Percentiles rank a stretch among this genome's conserved stretches.
Conservation (phyloP, 2,888 invertebrate genomes). For the Drosophila yooni region DNA sequence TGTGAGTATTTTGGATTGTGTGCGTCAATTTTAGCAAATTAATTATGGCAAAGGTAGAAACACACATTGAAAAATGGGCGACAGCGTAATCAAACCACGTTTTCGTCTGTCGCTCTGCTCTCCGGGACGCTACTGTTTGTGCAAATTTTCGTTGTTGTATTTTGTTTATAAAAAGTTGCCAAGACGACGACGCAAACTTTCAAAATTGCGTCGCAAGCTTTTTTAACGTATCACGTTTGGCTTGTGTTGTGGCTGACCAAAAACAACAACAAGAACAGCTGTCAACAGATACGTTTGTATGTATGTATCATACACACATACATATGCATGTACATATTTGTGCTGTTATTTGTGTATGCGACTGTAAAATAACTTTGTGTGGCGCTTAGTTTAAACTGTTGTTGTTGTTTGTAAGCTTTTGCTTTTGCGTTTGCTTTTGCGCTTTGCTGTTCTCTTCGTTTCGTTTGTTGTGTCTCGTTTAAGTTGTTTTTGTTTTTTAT, state of each 20-base stretch:
- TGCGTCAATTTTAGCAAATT: constrained; percentile 63
- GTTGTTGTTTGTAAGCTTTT: constrained; percentile 29
- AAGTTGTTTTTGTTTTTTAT: constrained; percentile 19
- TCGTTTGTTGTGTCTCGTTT: constrained; percentile 54
- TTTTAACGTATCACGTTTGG: constrained; percentile 26
- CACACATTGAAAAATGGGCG: constrained; percentile 1
- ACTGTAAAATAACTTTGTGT: constrained; percentile 44
- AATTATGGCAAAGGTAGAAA: constrained; percentile 55
- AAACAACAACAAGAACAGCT: constrained; percentile 32
- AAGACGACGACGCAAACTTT: constrained; percentile 75
- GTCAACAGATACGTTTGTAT: constrained; percentile 1
- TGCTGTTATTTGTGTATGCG: constrained; percentile 41
- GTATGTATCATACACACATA: neutral
- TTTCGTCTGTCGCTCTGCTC: constrained; percentile 34
- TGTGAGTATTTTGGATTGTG: neutral
- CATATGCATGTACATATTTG: neutral
- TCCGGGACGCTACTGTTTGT: constrained; percentile 42
- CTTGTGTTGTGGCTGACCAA: constrained; percentile 20
- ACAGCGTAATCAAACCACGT: constrained; percentile 50
- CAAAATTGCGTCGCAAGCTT: constrained; percentile 76
- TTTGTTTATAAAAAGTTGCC: constrained; percentile 70
- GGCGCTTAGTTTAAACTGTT: constrained; percentile 37
- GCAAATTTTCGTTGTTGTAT: constrained; percentile 47
- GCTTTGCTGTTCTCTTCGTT: constrained; percentile 29
- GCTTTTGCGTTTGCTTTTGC: constrained; percentile 28